phyloP scores from a whole-genome alignment of 2,888 invertebrate genomes.

The Vanessa cardui region DNA sequence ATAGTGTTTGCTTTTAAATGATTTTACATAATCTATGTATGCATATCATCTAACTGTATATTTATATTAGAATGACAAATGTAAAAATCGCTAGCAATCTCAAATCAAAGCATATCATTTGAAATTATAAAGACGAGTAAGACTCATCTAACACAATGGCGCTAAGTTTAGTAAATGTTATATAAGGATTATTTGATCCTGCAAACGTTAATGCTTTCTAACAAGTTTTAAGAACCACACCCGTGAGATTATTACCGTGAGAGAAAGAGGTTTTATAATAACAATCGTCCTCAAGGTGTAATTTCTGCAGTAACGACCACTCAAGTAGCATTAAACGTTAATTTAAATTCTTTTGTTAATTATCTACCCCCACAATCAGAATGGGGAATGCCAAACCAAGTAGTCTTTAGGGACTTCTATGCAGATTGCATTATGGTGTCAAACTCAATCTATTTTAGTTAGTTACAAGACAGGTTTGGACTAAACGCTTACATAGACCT shows the following conservation, averaged over 20 bases:
- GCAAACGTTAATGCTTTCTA: conserved; percentile 27
- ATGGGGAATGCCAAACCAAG: conserved; percentile 13
- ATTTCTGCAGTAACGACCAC: conserved; percentile 36
- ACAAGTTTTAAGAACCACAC: conserved; percentile 29
- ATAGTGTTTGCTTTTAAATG: no score
- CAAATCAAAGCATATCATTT: no score
- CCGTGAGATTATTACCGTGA: conserved; percentile 30
- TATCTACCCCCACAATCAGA: conserved; percentile 10
- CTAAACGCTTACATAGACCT: conserved; percentile 48
- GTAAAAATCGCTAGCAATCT: no score
- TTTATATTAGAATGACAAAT: no score
- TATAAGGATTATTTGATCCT: conserved; percentile 1
- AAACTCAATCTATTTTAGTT: conserved; percentile 58
- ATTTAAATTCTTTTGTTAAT: conserved; percentile 37
- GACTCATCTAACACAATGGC: no score
- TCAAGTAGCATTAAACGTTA: conserved; percentile 28
- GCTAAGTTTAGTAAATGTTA: not conserved
- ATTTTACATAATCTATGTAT: no score
- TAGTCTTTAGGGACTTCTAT: conserved; percentile 25
- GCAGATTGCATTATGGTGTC: conserved; percentile 29
- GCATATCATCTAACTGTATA: no score
- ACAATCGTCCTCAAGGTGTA: conserved; percentile 39
- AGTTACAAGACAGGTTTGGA: conserved; percentile 47
- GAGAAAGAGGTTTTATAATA: conserved; percentile 34
- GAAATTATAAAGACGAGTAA: no score